Conservation (phyloP, 2,113 vertebrate genomes). For the Paraplagusia blochii region DNA sequence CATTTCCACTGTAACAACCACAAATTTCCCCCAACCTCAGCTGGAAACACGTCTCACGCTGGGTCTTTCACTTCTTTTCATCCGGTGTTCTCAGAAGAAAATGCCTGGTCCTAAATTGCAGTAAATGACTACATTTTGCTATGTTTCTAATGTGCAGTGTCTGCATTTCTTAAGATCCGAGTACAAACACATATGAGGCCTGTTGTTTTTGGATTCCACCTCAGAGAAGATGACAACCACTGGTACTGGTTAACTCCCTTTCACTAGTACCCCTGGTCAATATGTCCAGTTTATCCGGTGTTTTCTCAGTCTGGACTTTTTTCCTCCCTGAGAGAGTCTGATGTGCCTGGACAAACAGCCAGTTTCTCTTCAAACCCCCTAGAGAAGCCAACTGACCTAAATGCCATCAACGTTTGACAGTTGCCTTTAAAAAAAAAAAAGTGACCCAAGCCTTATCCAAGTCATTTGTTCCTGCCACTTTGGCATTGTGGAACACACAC, state of each 20-base stretch:
- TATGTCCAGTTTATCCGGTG: constrained; percentile 29
- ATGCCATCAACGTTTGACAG: constrained; percentile 53
- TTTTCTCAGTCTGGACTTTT: constrained; percentile 32
- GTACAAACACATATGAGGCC: constrained; percentile 26
- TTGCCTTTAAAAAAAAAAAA: constrained; percentile 43
- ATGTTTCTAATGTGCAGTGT: constrained; percentile 26
- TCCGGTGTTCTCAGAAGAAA: too few species aligned
- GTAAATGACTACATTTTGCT: too few species aligned
- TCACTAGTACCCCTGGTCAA: constrained; percentile 41
- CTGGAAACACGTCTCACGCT: constrained; percentile 5
- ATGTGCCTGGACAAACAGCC: constrained; percentile 41
- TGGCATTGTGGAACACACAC: constrained; percentile 54
- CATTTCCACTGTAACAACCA: too few species aligned
- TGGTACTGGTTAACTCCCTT: constrained; percentile 6
- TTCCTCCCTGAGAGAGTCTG: constrained; percentile 20
- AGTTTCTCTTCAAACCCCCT: constrained; percentile 20
- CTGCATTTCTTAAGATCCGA: constrained; percentile 20
- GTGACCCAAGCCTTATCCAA: constrained; percentile 35
- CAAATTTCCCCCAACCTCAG: not conserved
- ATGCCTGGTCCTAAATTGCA: too few species aligned
- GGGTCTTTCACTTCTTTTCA: too few species aligned
- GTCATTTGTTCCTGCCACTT: constrained; percentile 69
- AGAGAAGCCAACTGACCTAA: constrained; percentile 32
- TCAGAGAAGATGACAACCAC: constrained; percentile 3
- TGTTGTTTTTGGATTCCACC: constrained; percentile 32